phyloP scores from a whole-genome alignment of 1,140 invertebrate species.

The Pectinophora gossypiella region DNA sequence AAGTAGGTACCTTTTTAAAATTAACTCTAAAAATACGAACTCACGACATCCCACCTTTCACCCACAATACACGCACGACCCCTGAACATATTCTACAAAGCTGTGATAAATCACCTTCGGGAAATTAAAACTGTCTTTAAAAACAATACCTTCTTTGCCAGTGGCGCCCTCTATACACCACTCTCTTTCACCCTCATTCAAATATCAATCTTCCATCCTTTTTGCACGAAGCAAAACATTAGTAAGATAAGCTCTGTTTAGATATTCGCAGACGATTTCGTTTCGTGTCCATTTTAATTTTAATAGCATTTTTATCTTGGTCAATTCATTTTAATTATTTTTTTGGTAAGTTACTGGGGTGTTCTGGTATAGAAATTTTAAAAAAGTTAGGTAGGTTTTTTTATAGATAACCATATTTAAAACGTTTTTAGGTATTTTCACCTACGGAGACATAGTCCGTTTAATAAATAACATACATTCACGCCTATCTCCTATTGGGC shows the following conservation, averaged over 20 bases:
- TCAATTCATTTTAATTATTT: not conserved
- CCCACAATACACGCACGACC: not conserved
- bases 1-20: too few relatives aligned
- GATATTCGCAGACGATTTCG: slow-evolving; percentile 25
- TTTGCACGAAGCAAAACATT: slow-evolving; percentile 18
- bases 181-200: slow-evolving; percentile 6
- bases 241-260: slow-evolving; percentile 30
- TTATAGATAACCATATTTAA: too few relatives aligned
- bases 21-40: too few relatives aligned
- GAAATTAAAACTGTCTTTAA: slow-evolving; percentile 74
- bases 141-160: slow-evolving; percentile 66
- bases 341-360: not conserved
- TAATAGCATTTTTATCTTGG: not conserved
- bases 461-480: too few relatives aligned
- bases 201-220: slow-evolving; percentile 16
- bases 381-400: too few relatives aligned
- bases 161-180: slow-evolving; percentile 25
- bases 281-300: slow-evolving; percentile 12
- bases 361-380: too few relatives aligned
- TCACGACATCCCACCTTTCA: not conserved
- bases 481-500: too few relatives aligned
- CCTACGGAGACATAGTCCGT: too few relatives aligned
- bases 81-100: slow-evolving; percentile 22
- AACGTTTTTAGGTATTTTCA: too few relatives aligned
- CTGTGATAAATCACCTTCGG: slow-evolving; percentile 69